Evolutionary conservation across 1,140 invertebrate genomes (phyloP), one percentile per base, ranked within the genome.

Genomic region (Pristionchus pacificus): DNA sequence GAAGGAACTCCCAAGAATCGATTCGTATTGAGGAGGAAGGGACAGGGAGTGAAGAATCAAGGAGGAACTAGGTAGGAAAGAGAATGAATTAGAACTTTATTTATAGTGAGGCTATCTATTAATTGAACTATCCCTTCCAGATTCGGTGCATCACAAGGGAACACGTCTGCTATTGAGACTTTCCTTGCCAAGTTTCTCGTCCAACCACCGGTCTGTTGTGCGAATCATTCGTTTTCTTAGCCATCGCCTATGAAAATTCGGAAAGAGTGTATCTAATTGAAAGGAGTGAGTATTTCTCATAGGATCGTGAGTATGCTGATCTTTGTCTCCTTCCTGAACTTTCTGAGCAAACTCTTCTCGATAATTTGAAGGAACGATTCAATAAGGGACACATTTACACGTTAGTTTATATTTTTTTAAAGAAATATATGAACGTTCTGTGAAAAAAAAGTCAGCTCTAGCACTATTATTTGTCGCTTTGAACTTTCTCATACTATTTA

Each of bases 381-480:
- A 88, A 89, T 27, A 91, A 90, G 77, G 91, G 92, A 68, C 92
- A 95, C 84, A 96, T 97, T 79, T 97, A 97, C 84, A 96, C 93
- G 38, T 19, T 49, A 6, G 38, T 49, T 49, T 49, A n/a, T n/a
- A n/a, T n/a, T n/a, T n/a, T n/a, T n/a, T n/a, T n/a, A n/a, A n/a
- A n/a, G n/a, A n/a, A n/a, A n/a, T n/a, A n/a, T n/a, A n/a, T n/a
- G n/a, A n/a, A n/a, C n/a, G n/a, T n/a, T n/a, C n/a, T n/a, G n/a
- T n/a, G n/a, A n/a, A n/a, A n/a, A n/a, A n/a, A n/a, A n/a, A n/a
- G n/a, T n/a, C n/a, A n/a, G n/a, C 38, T 49, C 38, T 49, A 10
- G 38, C 6, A 10, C 38, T 19, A 6, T 10, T 49, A 49, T 49
- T 49, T 49, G 6, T 49, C 38, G 38, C 19, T 10, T 49, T 19